Conservation (phyloP, 2,113 vertebrate genomes). For the Rhinoderma darwinii region DNA sequence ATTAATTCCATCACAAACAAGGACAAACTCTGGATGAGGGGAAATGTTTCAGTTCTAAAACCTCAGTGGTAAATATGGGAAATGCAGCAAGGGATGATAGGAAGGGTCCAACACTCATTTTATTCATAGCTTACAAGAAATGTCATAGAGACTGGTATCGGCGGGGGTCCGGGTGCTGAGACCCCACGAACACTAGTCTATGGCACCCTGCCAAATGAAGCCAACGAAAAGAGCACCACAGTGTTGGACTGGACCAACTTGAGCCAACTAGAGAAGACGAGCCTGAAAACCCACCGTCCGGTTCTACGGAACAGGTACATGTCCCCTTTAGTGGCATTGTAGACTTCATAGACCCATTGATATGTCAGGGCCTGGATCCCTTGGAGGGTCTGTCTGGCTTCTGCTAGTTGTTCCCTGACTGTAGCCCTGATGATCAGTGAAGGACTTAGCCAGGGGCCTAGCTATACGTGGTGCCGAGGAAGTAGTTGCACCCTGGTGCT, state of each 20-base stretch:
- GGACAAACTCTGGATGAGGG: conserved; percentile 26
- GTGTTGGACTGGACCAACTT: too few relatives aligned
- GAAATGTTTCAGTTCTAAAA: neutral
- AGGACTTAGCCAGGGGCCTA: too few relatives aligned
- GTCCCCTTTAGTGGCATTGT: neutral
- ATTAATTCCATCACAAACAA: conserved; percentile 40
- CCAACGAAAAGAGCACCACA: neutral
- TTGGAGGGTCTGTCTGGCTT: too few relatives aligned
- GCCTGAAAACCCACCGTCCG: neutral
- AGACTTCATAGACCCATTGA: neutral
- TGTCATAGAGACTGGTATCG: too few relatives aligned
- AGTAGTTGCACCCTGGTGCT: too few relatives aligned
- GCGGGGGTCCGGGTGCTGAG: too few relatives aligned
- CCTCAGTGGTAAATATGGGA: neutral
- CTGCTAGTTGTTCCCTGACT: too few relatives aligned
- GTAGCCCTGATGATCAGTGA: too few relatives aligned
- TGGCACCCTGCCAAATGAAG: too few relatives aligned
- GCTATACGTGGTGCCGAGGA: too few relatives aligned
- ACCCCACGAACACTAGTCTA: neutral
- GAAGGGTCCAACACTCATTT: neutral
- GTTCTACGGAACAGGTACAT: neutral
- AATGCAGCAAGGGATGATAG: neutral
- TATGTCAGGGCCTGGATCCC: too few relatives aligned
- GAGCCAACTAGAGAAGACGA: neutral
- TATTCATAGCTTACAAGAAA: neutral